Evolutionary conservation across 1,140 invertebrate species (phyloP).

Genomic region (Lethocerus indicus): DNA sequence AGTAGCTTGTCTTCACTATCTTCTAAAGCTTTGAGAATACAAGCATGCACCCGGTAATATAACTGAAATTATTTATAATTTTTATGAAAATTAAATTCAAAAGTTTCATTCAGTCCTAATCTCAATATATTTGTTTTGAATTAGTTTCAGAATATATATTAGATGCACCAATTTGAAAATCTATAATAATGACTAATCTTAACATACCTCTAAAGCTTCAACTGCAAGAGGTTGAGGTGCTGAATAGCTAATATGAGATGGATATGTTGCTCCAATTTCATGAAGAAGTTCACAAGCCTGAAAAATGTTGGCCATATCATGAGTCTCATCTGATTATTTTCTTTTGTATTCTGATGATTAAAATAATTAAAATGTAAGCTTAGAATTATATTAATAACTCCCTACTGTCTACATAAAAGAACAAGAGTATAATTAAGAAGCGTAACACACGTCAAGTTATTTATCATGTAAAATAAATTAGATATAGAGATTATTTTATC

Average conservation of each 20-base stretch:
- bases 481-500: no score
- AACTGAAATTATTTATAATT: conserved; percentile 14
- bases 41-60: conserved; percentile 65
- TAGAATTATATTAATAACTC: no score
- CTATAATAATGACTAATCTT: background rate
- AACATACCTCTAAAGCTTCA: conserved; percentile 65
- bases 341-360: no score
- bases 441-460: no score
- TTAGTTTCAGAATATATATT: background rate
- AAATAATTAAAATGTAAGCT: no score
- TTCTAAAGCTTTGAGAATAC: conserved; percentile 70
- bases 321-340: no score
- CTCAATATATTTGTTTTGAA: no score
- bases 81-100: background rate
- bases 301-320: no score
- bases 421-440: no score
- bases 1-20: conserved; percentile 35
- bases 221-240: conserved; percentile 65
- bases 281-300: conserved; percentile 48
- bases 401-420: no score
- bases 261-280: conserved; percentile 70
- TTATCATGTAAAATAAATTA: no score
- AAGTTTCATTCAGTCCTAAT: background rate
- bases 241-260: conserved; percentile 68
- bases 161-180: background rate